phyloP scores from a whole-genome alignment of 2,888 invertebrate genomes.

The Ptilodon capucinus region DNA sequence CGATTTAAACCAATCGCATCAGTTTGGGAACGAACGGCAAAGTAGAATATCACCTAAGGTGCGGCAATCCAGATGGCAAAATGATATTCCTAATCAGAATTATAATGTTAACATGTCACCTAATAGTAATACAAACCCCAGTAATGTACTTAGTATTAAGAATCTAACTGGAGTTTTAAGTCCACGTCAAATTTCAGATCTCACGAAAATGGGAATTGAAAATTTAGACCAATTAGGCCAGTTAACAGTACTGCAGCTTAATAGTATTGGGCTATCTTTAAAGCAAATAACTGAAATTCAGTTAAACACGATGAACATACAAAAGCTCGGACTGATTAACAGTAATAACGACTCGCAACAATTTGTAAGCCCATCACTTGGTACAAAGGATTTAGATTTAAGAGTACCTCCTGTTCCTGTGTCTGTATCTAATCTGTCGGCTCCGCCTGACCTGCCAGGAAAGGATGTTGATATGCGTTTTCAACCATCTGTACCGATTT shows the following conservation, averaged over 20 bases:
- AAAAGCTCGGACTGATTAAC: conserved; percentile 78
- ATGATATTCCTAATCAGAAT: conserved; percentile 62
- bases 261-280: conserved; percentile 83
- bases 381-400: conserved; percentile 72
- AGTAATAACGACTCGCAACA: conserved; percentile 50
- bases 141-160: conserved; percentile 79
- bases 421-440: conserved; percentile 44
- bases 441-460: conserved; percentile 62
- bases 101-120: conserved; percentile 53
- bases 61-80: conserved; percentile 78
- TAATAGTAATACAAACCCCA: conserved; percentile 45
- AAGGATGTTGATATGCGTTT: conserved; percentile 79
- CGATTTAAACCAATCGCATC: conserved; percentile 48
- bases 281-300: conserved; percentile 85
- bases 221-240: conserved; percentile 84
- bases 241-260: conserved; percentile 83
- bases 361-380: conserved; percentile 43
- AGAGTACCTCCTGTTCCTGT: conserved; percentile 64
- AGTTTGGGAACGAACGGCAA: conserved; percentile 61
- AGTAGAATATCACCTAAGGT: conserved; percentile 73
- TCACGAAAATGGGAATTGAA: conserved; percentile 82
- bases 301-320: conserved; percentile 83
- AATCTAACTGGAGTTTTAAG: conserved; percentile 83
- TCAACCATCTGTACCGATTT: conserved; percentile 48
- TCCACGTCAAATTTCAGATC: conserved; percentile 81